A percentile compares a stretch with the other conserved stretches of the same genome.
Conservation (phyloP, 53 echinoderm and acorn worm genomes). For the Echinarachnius parma region DNA sequence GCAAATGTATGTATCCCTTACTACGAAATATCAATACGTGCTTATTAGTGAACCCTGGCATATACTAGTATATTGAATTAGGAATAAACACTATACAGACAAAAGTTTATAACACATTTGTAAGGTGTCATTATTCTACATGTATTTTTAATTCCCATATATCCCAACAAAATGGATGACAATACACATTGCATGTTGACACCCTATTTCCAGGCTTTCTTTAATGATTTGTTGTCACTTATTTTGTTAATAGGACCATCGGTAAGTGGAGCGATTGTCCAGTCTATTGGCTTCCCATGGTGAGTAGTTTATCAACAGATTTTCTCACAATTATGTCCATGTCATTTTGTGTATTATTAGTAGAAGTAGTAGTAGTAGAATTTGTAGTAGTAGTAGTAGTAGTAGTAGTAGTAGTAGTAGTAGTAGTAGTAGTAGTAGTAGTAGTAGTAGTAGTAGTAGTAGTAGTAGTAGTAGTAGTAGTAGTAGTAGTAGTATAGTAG, state of each 20-base stretch:
- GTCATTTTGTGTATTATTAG: not conserved
- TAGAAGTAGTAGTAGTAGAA: not conserved
- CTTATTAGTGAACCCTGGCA: no score
- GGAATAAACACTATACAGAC: not conserved
- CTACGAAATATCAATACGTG: no score
- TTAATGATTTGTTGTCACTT: not conserved
- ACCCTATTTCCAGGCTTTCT: not conserved
- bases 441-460: constrained; percentile 1
- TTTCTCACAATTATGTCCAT: not conserved
- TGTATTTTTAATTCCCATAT: no score
- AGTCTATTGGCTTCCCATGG: constrained; percentile 82
- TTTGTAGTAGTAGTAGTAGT: not conserved
- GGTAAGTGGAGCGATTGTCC: constrained; percentile 80
- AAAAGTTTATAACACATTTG: not conserved
- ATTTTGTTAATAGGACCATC: constrained; percentile 70
- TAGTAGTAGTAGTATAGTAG: no score
- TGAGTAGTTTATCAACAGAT: constrained; percentile 44
- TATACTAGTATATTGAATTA: no score
- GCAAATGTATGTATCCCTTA: no score
- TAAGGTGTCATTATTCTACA: not conserved
- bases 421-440: not conserved
- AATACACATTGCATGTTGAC: no score
- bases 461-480: no score
- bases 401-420: not conserved
- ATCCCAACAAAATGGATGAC: no score